phyloP scores from a whole-genome alignment of 1,140 invertebrate species.

The Ectropis grisescens region DNA sequence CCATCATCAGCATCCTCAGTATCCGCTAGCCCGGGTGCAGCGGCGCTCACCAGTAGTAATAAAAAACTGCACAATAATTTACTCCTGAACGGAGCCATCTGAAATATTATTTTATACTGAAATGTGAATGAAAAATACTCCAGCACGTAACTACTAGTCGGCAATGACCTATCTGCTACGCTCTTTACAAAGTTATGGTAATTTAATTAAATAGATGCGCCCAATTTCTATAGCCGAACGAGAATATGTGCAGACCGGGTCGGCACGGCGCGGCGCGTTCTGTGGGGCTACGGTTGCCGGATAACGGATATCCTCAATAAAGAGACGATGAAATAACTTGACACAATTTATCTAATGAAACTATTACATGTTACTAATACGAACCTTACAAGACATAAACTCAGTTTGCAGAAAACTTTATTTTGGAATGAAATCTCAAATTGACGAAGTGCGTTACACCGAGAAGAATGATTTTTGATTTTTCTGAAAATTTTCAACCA shows the following conservation, averaged over 20 bases:
- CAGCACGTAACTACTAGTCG: too few relatives aligned
- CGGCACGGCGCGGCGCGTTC: neutral
- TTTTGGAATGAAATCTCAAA: too few relatives aligned
- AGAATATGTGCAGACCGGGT: too few relatives aligned
- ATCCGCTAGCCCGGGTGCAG: slow-evolving; percentile 22
- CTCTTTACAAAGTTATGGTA: slow-evolving; percentile 7
- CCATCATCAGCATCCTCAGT: slow-evolving; percentile 34
- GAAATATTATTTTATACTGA: too few relatives aligned
- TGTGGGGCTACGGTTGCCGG: slow-evolving; percentile 12
- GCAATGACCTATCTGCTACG: too few relatives aligned
- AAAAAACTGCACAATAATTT: slow-evolving; percentile 14
- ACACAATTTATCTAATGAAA: too few relatives aligned
- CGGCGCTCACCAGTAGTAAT: slow-evolving; percentile 24
- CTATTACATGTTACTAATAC: too few relatives aligned
- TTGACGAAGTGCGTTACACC: too few relatives aligned
- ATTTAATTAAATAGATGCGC: slow-evolving; percentile 29
- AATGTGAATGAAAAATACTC: too few relatives aligned
- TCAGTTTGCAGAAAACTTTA: too few relatives aligned
- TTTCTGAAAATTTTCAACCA: slow-evolving; percentile 36
- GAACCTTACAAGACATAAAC: too few relatives aligned
- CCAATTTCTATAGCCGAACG: neutral
- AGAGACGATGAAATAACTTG: too few relatives aligned
- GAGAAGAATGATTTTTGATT: slow-evolving; percentile 18
- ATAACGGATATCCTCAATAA: slow-evolving; percentile 55
- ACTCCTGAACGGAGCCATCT: slow-evolving; percentile 34